Conservation (phyloP, 2,113 vertebrate species). For the Arothron firmamentum region DNA sequence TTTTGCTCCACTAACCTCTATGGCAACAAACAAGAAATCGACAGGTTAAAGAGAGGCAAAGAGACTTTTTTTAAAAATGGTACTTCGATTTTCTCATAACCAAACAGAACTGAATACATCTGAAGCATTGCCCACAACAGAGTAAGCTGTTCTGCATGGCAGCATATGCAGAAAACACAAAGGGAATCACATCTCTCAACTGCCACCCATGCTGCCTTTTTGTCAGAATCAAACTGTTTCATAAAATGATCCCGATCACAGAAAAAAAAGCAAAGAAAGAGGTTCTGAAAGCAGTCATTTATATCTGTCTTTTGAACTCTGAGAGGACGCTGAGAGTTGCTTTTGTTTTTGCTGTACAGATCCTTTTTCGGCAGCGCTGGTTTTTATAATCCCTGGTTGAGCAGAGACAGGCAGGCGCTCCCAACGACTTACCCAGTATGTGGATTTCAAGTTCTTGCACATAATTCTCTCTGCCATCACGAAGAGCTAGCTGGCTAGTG, state of each 20-base stretch:
- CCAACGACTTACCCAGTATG: constrained; percentile 45
- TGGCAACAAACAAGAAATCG: constrained; percentile 21
- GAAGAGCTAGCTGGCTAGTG: constrained; percentile 43
- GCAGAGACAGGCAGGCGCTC: constrained; percentile 32
- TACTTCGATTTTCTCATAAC: constrained; percentile 13
- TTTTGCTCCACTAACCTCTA: constrained; percentile 19
- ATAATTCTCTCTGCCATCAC: constrained; percentile 29
- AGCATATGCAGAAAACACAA: constrained; percentile 10
- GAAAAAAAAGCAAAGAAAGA: constrained; percentile 13
- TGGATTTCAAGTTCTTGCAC: constrained; percentile 29
- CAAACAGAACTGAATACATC: constrained; percentile 28
- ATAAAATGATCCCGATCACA: constrained; percentile 7
- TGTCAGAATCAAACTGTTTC: constrained; percentile 30
- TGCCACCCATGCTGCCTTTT: constrained; percentile 25
- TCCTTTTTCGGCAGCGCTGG: constrained; percentile 17
- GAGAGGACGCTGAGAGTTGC: constrained; percentile 10
- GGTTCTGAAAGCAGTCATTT: constrained; percentile 40
- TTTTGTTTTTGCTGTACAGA: constrained; percentile 22
- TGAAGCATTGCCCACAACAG: constrained; percentile 3
- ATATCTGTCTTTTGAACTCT: constrained; percentile 34
- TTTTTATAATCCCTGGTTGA: constrained; percentile 28
- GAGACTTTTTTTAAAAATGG: constrained; percentile 24
- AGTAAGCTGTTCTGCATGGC: constrained; percentile 16
- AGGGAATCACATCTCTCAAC: background rate
- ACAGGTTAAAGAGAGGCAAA: constrained; percentile 13